Conservation (phyloP, 1,140 invertebrate genomes). For the Pseudomyrmex sp. region DNA sequence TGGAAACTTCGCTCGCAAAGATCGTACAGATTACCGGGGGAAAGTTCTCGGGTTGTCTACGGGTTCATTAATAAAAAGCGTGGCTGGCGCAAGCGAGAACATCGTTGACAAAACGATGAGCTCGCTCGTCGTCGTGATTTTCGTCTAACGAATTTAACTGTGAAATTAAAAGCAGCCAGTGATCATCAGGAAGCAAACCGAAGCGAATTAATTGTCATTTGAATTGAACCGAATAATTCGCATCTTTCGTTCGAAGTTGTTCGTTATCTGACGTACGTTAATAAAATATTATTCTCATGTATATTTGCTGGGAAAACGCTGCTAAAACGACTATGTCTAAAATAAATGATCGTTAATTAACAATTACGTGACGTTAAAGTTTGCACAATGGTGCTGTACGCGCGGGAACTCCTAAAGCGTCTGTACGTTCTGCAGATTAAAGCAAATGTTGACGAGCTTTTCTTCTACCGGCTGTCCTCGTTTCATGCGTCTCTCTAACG, state of each 20-base stretch:
- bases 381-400: conserved; percentile 2
- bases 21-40: conserved; percentile 20
- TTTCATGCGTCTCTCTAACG: conserved; percentile 15
- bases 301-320: not conserved
- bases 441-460: conserved; percentile 34
- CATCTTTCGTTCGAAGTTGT: conserved; percentile 2
- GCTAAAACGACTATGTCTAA: not conserved
- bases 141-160: conserved; percentile 20
- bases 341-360: conserved; percentile 38
- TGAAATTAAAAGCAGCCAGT: conserved; percentile 16
- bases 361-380: conserved; percentile 36
- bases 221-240: not conserved
- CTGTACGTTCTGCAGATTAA: conserved; percentile 36
- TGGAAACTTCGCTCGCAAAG: conserved; percentile 47
- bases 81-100: not conserved
- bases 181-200: not conserved
- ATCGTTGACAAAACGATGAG: conserved; percentile 42
- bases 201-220: conserved; percentile 36
- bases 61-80: conserved; percentile 53
- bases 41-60: conserved; percentile 32
- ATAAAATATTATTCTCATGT: not conserved
- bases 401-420: conserved; percentile 11
- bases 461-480: not conserved
- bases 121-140: conserved; percentile 1
- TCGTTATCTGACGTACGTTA: conserved; percentile 4